phyloP scores from a whole-genome alignment of 1,140 invertebrate genomes.

The Nasonia giraulti region DNA sequence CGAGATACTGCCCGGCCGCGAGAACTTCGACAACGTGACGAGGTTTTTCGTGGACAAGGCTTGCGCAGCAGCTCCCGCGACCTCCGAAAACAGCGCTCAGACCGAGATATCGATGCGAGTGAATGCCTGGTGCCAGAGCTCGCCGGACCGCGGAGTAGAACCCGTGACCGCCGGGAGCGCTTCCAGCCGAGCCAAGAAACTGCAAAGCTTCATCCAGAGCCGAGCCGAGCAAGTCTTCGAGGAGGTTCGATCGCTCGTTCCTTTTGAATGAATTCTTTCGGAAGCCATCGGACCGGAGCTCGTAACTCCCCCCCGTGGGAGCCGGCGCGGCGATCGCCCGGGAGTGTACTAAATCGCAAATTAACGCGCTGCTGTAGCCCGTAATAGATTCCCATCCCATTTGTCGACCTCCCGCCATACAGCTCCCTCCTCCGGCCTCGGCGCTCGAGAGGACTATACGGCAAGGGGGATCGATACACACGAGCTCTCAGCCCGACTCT shows the following conservation, averaged over 20 bases:
- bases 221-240: neutral
- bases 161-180: neutral
- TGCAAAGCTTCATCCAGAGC: neutral
- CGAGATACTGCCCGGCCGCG: constrained; percentile 76
- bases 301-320: neutral
- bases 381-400: neutral
- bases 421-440: too few relatives aligned
- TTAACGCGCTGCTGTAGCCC: neutral
- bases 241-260: neutral
- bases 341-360: constrained; percentile 21
- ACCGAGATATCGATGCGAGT: constrained; percentile 79
- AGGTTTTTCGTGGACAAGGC: constrained; percentile 60
- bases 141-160: neutral
- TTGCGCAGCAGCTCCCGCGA: constrained; percentile 70
- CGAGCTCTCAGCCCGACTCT: constrained; percentile 56
- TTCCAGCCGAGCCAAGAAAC: neutral
- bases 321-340: neutral
- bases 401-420: neutral
- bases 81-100: constrained; percentile 77
- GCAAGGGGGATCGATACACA: neutral
- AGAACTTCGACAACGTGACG: constrained; percentile 77
- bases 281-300: neutral
- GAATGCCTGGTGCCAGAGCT: constrained; percentile 79
- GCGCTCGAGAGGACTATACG: neutral
- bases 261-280: neutral